These are phyloP conservation scores for Channallabes apus DNA, from an alignment of 2,797 vertebrate species.

Conservation along the genomic window DNA sequence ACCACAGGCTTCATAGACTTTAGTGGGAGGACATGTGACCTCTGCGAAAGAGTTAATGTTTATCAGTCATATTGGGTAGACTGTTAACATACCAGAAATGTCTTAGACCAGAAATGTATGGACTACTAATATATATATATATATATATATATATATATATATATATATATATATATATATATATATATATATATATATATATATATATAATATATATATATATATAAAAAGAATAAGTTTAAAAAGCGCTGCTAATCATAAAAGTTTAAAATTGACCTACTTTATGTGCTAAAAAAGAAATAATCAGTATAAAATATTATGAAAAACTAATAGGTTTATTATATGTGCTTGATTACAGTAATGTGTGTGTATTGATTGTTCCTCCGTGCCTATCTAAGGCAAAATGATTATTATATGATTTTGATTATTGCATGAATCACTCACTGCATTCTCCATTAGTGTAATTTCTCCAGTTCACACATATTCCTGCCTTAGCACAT, in stretches of 20 bases:
- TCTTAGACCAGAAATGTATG: neutral
- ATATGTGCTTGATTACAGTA: neutral
- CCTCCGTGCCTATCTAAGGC: neutral
- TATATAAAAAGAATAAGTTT: neutral
- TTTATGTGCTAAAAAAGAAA: neutral
- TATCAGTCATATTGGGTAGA: neutral
- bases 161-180: too few species aligned
- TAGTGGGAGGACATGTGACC: conserved; percentile 67
- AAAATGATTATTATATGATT: neutral
- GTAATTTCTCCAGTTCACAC: conserved; percentile 75
- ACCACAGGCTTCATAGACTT: conserved; percentile 78
- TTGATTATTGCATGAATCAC: conserved; percentile 19
- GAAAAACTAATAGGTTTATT: neutral
- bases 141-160: too few species aligned
- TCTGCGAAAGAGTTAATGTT: conserved; percentile 60
- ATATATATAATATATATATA: too few species aligned
- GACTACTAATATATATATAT: neutral
- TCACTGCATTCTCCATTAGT: conserved; percentile 76
- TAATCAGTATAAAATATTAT: neutral
- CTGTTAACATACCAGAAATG: neutral
- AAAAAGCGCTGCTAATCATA: too few species aligned
- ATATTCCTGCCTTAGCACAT: conserved; percentile 71
- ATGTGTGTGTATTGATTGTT: neutral
- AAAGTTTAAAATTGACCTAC: neutral
- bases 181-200: too few species aligned